Conservation (phyloP, 2,113 vertebrate species). For the Tenebrosternarchus preto region DNA sequence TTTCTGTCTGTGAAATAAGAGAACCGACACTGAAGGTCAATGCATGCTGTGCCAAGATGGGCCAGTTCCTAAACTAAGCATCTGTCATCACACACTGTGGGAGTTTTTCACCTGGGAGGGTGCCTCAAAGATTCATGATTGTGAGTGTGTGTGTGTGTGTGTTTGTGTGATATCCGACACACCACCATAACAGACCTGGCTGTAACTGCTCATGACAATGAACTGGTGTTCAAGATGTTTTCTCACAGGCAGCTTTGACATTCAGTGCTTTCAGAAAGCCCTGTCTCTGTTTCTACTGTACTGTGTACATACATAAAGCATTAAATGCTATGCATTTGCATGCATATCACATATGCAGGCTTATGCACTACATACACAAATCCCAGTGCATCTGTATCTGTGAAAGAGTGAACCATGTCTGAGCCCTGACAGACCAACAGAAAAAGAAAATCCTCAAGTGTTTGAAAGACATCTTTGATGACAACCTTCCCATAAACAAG, state of each 20-base stretch:
- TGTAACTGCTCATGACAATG: background rate
- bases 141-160: constrained; percentile 25
- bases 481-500: background rate
- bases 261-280: background rate
- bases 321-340: too few relatives aligned
- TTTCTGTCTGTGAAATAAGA: background rate
- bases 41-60: background rate
- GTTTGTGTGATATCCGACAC: background rate
- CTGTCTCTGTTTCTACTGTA: background rate
- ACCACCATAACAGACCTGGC: constrained; percentile 2
- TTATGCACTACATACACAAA: too few relatives aligned
- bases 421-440: background rate
- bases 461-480: background rate
- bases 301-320: too few relatives aligned
- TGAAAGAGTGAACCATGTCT: too few relatives aligned
- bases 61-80: background rate
- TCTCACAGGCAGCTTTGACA: background rate
- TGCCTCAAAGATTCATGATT: background rate
- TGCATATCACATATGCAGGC: too few relatives aligned
- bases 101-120: constrained; percentile 1
- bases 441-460: background rate
- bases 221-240: background rate
- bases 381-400: too few relatives aligned
- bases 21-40: background rate
- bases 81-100: constrained; percentile 10